Evolutionary conservation across 92 coral and sea anemone genomes (phyloP).

Genomic region (Diadumene lineata): DNA sequence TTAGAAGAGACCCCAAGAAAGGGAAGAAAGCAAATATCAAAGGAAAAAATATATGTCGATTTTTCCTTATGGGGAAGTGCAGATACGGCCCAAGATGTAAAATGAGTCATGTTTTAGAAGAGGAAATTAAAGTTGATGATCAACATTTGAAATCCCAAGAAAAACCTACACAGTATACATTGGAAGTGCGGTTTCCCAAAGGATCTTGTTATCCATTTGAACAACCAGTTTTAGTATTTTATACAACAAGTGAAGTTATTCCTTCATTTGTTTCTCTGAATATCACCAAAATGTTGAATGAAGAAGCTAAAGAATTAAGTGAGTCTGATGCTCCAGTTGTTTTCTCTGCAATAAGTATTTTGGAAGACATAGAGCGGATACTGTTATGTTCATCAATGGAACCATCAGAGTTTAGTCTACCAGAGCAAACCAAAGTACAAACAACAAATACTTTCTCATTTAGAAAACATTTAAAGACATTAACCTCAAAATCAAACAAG

Average conservation of each 20-base stretch:
- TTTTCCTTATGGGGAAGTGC: constrained; percentile 63
- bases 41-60: constrained; percentile 53
- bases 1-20: constrained; percentile 12
- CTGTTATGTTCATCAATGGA: constrained; percentile 35
- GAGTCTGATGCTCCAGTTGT: constrained; percentile 59
- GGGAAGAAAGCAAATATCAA: constrained; percentile 7
- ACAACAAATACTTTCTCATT: not conserved
- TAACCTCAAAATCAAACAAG: constrained; percentile 1
- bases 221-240: constrained; percentile 72
- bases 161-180: constrained; percentile 33
- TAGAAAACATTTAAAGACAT: not conserved
- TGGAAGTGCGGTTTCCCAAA: constrained; percentile 73
- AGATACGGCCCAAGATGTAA: constrained; percentile 67
- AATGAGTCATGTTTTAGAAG: constrained; percentile 58
- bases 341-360: constrained; percentile 65
- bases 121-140: constrained; percentile 12
- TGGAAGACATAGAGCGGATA: constrained; percentile 67
- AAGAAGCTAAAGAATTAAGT: constrained; percentile 54
- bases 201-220: constrained; percentile 80
- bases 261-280: constrained; percentile 69
- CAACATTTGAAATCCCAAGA: constrained; percentile 21
- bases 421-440: constrained; percentile 11
- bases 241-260: constrained; percentile 55
- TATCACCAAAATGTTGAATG: constrained; percentile 57
- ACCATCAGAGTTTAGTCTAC: constrained; percentile 70